These are phyloP conservation scores for Cheilinus undulatus DNA, from an alignment of 2,113 vertebrate genomes.

Conservation along the genomic window DNA sequence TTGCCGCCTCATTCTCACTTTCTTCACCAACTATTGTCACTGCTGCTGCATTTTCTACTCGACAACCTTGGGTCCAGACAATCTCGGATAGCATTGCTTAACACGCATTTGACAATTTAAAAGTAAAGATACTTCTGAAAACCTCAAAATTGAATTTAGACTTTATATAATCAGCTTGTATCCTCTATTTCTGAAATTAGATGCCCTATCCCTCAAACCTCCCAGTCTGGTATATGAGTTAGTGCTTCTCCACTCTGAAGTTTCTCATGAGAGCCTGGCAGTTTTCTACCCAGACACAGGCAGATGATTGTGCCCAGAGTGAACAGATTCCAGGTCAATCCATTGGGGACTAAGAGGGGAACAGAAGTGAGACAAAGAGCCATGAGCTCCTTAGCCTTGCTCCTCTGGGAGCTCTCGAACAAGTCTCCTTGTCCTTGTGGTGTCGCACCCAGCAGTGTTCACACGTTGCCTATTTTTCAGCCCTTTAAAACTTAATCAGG, in stretches of 20 bases:
- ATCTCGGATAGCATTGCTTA: too few relatives aligned
- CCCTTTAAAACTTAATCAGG: constrained; percentile 51
- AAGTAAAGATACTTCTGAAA: too few relatives aligned
- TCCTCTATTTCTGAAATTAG: background rate
- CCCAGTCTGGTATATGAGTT: too few relatives aligned
- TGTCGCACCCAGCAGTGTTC: constrained; percentile 48
- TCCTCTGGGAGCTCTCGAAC: constrained; percentile 42
- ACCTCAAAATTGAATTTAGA: too few relatives aligned
- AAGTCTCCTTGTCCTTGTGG: constrained; percentile 44
- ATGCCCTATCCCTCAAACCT: background rate
- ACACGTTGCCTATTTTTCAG: constrained; percentile 45
- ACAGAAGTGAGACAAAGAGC: constrained; percentile 58
- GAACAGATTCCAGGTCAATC: constrained; percentile 48
- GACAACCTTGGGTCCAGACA: too few relatives aligned
- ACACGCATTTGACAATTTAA: too few relatives aligned
- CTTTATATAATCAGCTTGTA: background rate
- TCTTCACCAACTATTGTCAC: too few relatives aligned
- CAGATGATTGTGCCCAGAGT: constrained; percentile 2
- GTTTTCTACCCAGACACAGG: constrained; percentile 4
- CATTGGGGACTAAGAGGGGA: constrained; percentile 46
- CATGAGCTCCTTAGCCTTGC: constrained; percentile 33
- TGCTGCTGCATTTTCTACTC: too few relatives aligned
- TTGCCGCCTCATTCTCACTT: too few relatives aligned
- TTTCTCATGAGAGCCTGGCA: background rate
- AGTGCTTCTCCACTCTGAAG: background rate